Percentiles rank a stretch among this genome's conserved stretches.
Evolutionary conservation across 2,113 vertebrate genomes (phyloP).

Genomic region (Strix aluco): DNA sequence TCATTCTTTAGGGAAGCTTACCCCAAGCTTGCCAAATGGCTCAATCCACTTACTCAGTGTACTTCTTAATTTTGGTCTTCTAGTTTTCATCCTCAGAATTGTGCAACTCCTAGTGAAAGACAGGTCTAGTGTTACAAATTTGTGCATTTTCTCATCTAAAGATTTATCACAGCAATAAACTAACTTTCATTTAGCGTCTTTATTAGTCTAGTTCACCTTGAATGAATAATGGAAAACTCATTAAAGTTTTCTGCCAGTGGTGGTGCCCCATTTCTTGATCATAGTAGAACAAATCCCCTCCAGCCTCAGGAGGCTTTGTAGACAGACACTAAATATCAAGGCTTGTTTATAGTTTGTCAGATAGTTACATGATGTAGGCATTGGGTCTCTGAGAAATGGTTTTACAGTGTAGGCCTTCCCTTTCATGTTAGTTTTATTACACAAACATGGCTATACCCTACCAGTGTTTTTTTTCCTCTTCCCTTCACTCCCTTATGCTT

Average conservation of each 20-base stretch:
- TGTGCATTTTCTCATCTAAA: not conserved
- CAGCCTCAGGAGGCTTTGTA: not conserved
- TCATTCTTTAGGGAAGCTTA: not conserved
- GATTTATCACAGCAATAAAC: slow-evolving; percentile 12
- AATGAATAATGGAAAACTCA: slow-evolving; percentile 7
- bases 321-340: not conserved
- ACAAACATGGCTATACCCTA: accelerated
- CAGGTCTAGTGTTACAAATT: not conserved
- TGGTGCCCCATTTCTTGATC: not conserved
- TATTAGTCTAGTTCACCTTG: slow-evolving; percentile 4
- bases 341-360: not conserved
- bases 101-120: not conserved
- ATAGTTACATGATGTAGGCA: not conserved
- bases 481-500: not conserved
- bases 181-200: slow-evolving; percentile 12
- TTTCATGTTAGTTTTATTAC: not conserved
- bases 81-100: not conserved
- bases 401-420: not conserved
- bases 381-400: not conserved
- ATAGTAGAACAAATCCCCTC: not conserved
- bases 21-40: not conserved
- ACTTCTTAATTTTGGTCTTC: not conserved
- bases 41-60: not conserved
- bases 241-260: not conserved
- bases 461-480: not conserved